Percentiles rank a stretch among this genome's conserved stretches.
Evolutionary conservation across 1,140 invertebrate genomes (phyloP).

Genomic region (Caenorhabditis elegans): DNA sequence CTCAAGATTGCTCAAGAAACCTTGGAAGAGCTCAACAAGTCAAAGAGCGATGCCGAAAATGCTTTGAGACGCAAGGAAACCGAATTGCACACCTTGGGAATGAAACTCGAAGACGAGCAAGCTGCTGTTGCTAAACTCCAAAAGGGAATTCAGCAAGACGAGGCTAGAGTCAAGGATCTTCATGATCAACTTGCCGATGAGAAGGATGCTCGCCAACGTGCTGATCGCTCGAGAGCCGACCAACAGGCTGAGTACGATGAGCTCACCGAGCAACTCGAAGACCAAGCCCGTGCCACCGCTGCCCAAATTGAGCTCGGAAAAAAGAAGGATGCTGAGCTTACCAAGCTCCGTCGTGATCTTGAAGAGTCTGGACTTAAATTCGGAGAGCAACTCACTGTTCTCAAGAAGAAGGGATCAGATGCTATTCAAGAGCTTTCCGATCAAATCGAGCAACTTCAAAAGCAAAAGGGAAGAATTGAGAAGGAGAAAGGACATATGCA

Average conservation of each 20-base stretch:
- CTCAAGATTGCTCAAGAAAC: constrained; percentile 88
- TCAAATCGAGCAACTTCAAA: constrained; percentile 97
- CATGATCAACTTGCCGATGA: constrained; percentile 97
- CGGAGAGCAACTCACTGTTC: constrained; percentile 85
- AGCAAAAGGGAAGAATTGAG: constrained; percentile 94
- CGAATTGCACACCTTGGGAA: constrained; percentile 58
- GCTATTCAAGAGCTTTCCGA: constrained; percentile 95
- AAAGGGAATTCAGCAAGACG: constrained; percentile 97
- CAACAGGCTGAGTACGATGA: constrained; percentile 91
- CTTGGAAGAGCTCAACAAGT: constrained; percentile 53
- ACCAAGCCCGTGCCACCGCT: constrained; percentile 86
- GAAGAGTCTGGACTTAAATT: constrained; percentile 97
- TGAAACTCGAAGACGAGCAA: constrained; percentile 95
- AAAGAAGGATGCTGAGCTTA: constrained; percentile 95
- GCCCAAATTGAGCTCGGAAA: constrained; percentile 97
- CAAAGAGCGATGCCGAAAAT: constrained; percentile 58
- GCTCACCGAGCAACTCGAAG: constrained; percentile 79
- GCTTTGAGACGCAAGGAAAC: constrained; percentile 59
- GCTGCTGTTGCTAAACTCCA: constrained; percentile 88
- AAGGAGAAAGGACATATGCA: constrained; percentile 89
- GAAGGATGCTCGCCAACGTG: constrained; percentile 80
- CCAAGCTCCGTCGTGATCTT: constrained; percentile 93
- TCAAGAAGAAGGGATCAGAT: constrained; percentile 99
- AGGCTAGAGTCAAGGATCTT: constrained; percentile 90
- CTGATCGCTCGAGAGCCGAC: constrained; percentile 94